Conservation (phyloP, 2,113 vertebrate genomes). For the Guaruba guarouba region DNA sequence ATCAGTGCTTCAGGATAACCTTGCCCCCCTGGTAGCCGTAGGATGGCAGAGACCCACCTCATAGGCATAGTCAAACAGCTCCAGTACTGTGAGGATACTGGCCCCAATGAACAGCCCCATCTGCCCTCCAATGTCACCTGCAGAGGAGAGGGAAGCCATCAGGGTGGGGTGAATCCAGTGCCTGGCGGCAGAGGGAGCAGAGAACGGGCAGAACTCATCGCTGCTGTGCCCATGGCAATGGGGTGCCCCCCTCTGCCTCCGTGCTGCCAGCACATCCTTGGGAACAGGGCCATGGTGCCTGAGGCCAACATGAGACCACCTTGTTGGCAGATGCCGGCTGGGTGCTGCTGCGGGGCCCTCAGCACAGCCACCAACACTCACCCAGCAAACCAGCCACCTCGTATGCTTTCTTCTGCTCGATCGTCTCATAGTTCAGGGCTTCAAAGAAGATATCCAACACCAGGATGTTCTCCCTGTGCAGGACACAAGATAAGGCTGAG, state of each 20-base stretch:
- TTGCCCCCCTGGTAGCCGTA: fast-evolving
- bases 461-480: slow-evolving; percentile 93
- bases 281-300: fast-evolving
- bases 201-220: background rate
- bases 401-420: slow-evolving; percentile 98
- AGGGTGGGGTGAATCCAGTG: fast-evolving
- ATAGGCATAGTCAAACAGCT: slow-evolving; percentile 96
- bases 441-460: slow-evolving; percentile 98
- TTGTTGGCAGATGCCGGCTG: fast-evolving
- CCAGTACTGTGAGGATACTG: slow-evolving; percentile 94
- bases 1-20: background rate
- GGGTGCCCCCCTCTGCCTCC: background rate
- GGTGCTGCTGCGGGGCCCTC: background rate
- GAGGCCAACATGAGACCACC: background rate
- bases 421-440: slow-evolving; percentile 97
- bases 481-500: background rate
- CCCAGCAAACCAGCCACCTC: slow-evolving; percentile 95
- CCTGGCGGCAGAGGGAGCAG: background rate
- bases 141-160: background rate
- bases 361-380: slow-evolving; percentile 62
- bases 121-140: slow-evolving; percentile 98
- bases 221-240: fast-evolving
- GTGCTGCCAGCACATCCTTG: fast-evolving
- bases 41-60: slow-evolving; percentile 78
- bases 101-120: slow-evolving; percentile 98